A percentile compares a stretch with the other conserved stretches of the same genome.
phyloP scores from a whole-genome alignment of 2,888 invertebrate genomes.

The Amphipyra berbera region DNA sequence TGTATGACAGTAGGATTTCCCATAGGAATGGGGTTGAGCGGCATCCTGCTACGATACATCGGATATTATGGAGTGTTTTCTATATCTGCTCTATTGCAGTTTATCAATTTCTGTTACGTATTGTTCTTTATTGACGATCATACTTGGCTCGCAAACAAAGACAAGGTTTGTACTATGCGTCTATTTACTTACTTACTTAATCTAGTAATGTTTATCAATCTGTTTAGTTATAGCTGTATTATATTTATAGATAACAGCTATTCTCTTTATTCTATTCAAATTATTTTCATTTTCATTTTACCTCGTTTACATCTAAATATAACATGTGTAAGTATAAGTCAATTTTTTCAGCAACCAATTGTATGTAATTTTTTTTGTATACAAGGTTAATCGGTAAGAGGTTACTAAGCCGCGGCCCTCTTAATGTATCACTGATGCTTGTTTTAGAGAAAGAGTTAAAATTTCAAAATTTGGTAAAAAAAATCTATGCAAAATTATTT shows the following conservation, averaged over 20 bases:
- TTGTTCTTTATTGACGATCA: conserved; percentile 82
- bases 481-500: no score
- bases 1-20: conserved; percentile 87
- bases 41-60: conserved; percentile 76
- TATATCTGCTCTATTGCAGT: conserved; percentile 79
- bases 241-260: neutral
- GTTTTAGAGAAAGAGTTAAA: no score
- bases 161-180: conserved; percentile 71
- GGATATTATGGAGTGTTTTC: conserved; percentile 89
- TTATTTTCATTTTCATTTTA: neutral
- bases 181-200: conserved; percentile 14
- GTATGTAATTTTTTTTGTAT: no score
- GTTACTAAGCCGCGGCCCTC: no score
- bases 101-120: conserved; percentile 84
- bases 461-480: no score
- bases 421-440: no score
- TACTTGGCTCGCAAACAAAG: conserved; percentile 80
- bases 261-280: neutral
- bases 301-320: neutral
- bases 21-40: conserved; percentile 84
- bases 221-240: neutral
- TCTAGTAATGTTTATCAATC: conserved; percentile 10
- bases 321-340: no score
- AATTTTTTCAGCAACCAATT: no score
- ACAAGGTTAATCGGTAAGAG: no score